A percentile compares a stretch with the other conserved stretches of the same genome.
Evolutionary conservation across 1,140 invertebrate species (phyloP).

Genomic region (Myzus persicae): DNA sequence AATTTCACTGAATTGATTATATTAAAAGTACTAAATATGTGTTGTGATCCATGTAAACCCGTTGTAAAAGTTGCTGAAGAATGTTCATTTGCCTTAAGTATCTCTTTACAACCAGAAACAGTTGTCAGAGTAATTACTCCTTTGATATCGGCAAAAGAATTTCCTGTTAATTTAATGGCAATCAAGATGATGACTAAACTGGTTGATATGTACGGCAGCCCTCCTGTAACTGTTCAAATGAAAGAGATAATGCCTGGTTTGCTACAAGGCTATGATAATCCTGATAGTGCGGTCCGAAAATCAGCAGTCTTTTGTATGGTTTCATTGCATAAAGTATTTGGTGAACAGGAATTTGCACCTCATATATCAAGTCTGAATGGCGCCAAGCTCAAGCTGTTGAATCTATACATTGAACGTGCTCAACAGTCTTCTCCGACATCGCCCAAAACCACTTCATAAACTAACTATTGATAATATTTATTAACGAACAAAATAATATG

Average conservation of each 20-base stretch:
- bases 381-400: slow-evolving; percentile 82
- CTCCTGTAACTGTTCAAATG: slow-evolving; percentile 78
- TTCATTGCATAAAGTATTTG: slow-evolving; percentile 84
- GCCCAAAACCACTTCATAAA: slow-evolving; percentile 59
- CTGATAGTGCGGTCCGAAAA: slow-evolving; percentile 89
- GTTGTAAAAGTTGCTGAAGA: slow-evolving; percentile 67
- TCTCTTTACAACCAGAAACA: slow-evolving; percentile 67
- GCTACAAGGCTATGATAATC: slow-evolving; percentile 86
- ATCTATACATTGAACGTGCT: slow-evolving; percentile 77
- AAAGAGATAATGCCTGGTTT: slow-evolving; percentile 86
- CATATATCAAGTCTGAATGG: slow-evolving; percentile 80
- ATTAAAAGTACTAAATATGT: slow-evolving; percentile 84
- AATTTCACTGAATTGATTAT: slow-evolving; percentile 89
- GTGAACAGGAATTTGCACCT: slow-evolving; percentile 78
- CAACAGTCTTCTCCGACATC: slow-evolving; percentile 65
- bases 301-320: slow-evolving; percentile 96
- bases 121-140: slow-evolving; percentile 71
- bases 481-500: slow-evolving; percentile 44
- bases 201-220: slow-evolving; percentile 74
- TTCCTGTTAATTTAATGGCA: slow-evolving; percentile 86
- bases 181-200: slow-evolving; percentile 88
- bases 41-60: slow-evolving; percentile 79
- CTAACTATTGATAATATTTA: slow-evolving; percentile 8
- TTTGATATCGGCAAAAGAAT: slow-evolving; percentile 84
- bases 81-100: slow-evolving; percentile 61